Base-by-base conservation (phyloP, 2,797 vertebrate genomes). In the Erpetoichthys calabaricus region DNA sequence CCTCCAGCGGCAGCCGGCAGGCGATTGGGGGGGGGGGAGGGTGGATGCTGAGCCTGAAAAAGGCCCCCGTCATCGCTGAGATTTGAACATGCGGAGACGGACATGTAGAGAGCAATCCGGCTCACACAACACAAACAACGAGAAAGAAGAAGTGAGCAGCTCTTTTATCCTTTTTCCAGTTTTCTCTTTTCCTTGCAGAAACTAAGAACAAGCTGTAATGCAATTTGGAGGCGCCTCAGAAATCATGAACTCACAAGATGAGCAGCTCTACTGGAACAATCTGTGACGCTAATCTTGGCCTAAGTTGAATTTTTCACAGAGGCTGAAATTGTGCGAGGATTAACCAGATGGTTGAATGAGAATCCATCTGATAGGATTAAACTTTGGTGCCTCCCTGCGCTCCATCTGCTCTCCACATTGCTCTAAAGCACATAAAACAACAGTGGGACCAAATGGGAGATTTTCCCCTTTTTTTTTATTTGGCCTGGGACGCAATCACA, bases 321-420 rank as follows among this genome's bases (percentile, higher is more conserved):
- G 85, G 67, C 81, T 82, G 88, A 91, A 86, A 86, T 77, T 79
- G 83, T 83, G 81, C 65, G 61, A 80, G 86, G 89, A 91, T 97
- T 92, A 93, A 88, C 88, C 92, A 95, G 91, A 96, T 97, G 94
- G 91, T 83, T 84, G 80, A 83, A 86, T 84, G 92, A 85, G 88
- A 91, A 91, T 94, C 87, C 82, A 89, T 88, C 86, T 95, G 91
- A 98, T 92, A 94, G 91, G 91, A 97, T 98, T 96, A 97, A 93
- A 88, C 86, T 87, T 90, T 89, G 88, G 85, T 84, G 81, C 86
- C 83, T 83, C 87, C 87, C 88, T 89, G 85, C 50, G 68, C 78
- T 85, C 91, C 91, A 94, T 96, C 92, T 97, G 92, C 69, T 78
- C 42, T 45, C n/a, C 56, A 54, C 53, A 54, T 42, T 54, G 53